These are phyloP conservation scores for Leucozona laternaria DNA, from an alignment of 2,888 invertebrate genomes.

Conservation along the genomic window DNA sequence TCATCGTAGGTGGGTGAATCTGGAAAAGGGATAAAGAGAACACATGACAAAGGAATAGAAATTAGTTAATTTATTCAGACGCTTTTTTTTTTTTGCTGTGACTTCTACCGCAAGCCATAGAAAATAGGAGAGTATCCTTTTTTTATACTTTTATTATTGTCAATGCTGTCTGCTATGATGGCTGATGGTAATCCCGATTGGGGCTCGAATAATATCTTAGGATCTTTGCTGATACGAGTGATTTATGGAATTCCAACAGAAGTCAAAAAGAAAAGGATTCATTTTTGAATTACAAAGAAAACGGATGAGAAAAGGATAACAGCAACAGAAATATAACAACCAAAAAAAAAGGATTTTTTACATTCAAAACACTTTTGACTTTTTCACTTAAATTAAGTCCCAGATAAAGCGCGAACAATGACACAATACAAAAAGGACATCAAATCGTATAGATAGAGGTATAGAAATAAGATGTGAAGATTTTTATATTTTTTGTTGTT, in stretches of 20 bases:
- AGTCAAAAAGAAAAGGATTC: slow-evolving; percentile 30
- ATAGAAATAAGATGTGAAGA: slow-evolving; percentile 24
- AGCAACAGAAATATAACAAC: neutral
- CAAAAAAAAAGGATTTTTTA: slow-evolving; percentile 33
- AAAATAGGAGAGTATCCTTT: slow-evolving; percentile 13
- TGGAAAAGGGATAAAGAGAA: slow-evolving; percentile 80
- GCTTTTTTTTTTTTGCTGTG: neutral
- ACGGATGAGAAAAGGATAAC: slow-evolving; percentile 27
- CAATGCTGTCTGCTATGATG: slow-evolving; percentile 24
- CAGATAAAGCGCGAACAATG: slow-evolving; percentile 61
- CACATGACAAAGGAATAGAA: slow-evolving; percentile 29
- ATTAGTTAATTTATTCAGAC: slow-evolving; percentile 55
- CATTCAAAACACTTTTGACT: slow-evolving; percentile 21
- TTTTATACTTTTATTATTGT: slow-evolving; percentile 21
- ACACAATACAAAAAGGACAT: slow-evolving; percentile 31
- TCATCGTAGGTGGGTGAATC: slow-evolving; percentile 85
- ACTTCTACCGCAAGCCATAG: slow-evolving; percentile 12
- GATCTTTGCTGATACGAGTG: slow-evolving; percentile 43
- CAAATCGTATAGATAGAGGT: neutral
- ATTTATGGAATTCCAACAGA: slow-evolving; percentile 50
- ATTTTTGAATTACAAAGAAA: slow-evolving; percentile 29
- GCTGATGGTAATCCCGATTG: slow-evolving; percentile 32
- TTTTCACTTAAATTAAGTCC: slow-evolving; percentile 57
- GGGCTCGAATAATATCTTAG: slow-evolving; percentile 17
- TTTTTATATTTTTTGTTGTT: slow-evolving; percentile 1